Conservation (phyloP, 2,888 invertebrate species). For the Caenorhabditis drosophilae region DNA sequence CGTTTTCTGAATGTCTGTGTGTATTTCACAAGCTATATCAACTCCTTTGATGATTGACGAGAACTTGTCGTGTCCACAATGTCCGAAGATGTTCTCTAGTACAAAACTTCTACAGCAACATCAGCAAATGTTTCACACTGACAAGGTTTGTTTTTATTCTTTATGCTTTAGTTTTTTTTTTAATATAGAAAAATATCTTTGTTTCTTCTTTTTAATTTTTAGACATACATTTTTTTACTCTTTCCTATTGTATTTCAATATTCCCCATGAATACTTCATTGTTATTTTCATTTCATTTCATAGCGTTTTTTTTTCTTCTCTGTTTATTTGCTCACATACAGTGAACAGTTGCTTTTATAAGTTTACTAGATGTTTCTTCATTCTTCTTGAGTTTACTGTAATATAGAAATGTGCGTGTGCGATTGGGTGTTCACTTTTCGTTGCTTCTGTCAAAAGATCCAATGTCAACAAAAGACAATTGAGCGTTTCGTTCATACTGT, state of each 20-base stretch:
- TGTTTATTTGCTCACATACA: constrained; percentile 1
- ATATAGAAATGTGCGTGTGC: no score
- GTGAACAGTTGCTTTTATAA: not conserved
- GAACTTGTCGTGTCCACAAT: constrained; percentile 45
- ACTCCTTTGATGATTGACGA: constrained; percentile 27
- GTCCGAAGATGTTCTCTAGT: constrained; percentile 58
- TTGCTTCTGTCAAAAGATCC: no score
- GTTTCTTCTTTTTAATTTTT: not conserved
- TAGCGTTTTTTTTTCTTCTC: not conserved
- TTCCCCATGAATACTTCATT: no score
- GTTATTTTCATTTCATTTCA: constrained; percentile 5
- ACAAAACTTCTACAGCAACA: constrained; percentile 61
- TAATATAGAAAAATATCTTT: not conserved
- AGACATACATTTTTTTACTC: no score
- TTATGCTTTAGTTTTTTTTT: no score
- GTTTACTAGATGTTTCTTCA: no score
- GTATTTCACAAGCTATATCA: constrained; percentile 24
- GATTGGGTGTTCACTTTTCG: no score
- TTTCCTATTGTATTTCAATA: no score
- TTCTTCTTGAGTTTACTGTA: no score
- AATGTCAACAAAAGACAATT: no score
- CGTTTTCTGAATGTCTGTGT: constrained; percentile 36
- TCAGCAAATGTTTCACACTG: constrained; percentile 64
- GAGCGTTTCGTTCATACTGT: no score
- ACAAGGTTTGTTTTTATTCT: constrained; percentile 53